Conservation (phyloP, 2,113 vertebrate species). For the Dinomys branickii region DNA sequence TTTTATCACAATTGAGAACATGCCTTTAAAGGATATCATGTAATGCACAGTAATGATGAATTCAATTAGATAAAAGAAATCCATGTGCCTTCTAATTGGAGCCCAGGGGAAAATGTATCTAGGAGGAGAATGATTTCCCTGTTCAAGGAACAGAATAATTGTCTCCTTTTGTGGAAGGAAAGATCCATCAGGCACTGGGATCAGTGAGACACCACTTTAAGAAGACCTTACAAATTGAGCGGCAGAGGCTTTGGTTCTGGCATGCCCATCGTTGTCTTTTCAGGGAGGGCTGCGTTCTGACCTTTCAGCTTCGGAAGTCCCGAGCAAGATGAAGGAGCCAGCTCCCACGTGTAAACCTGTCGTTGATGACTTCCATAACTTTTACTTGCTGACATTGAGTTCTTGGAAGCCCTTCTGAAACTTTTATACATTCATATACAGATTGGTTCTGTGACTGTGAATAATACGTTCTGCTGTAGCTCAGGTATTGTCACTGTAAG, state of each 20-base stretch:
- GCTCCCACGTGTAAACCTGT: neutral
- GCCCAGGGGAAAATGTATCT: neutral
- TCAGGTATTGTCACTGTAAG: neutral
- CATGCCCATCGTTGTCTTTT: neutral
- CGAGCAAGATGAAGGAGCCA: neutral
- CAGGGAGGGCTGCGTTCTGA: neutral
- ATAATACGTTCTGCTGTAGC: neutral
- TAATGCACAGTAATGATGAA: constrained; percentile 4
- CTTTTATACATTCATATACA: neutral
- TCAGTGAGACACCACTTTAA: neutral
- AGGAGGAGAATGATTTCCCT: neutral
- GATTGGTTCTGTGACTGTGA: neutral
- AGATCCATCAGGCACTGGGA: neutral
- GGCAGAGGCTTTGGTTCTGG: neutral
- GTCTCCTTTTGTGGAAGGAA: neutral
- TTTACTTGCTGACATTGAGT: neutral
- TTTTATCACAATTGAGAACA: neutral
- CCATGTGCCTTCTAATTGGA: neutral
- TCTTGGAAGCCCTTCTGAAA: neutral
- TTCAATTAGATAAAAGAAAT: neutral
- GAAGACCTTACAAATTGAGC: neutral
- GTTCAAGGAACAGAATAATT: neutral
- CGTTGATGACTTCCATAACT: neutral
- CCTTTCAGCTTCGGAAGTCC: neutral
- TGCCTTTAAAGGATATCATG: constrained; percentile 4